Evolutionary conservation across 2,888 invertebrate genomes (phyloP), one percentile per base, ranked within the genome.

Genomic region (Amblyjoppa fuscipennis): DNA sequence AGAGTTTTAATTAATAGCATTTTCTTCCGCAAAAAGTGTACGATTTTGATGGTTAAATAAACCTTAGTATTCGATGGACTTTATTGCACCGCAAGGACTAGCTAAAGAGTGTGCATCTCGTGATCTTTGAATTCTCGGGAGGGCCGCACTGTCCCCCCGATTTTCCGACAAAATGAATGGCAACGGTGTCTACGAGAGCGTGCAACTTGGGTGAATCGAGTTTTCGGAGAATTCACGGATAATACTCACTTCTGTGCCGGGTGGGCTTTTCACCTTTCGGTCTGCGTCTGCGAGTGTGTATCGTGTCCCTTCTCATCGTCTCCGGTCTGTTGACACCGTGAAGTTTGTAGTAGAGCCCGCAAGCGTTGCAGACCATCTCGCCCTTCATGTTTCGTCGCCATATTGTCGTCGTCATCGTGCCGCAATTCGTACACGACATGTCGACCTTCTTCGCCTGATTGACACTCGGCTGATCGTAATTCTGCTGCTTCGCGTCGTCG

Each of bases 281-380:
- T 90, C 98, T 96, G 90, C 98, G 96, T 94, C 98, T 97, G 87
- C 99, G 95, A 82, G 98, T 98, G 94, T 99, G 99, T 91, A 99
- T 99, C 64, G 98, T 99, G 94, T 99, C 99, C 91, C 99, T 97
- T 90, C 98, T 96, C 99, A 99, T 99, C 83, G 98, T 98, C 90
- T 98, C 96, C 34, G 99, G 99, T 84, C 99, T 96, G 94, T 98
- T 98, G 77, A 98, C 97, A 88, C 98, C 98, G 95, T 99, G 99
- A 90, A 99, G 95, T 95, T 99, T 99, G 95, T 97, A 99, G 95
- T 99, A 99, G 53, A 99, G 96, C 0, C 99, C 99, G 94, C 99
- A 99, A 59, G 99, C 99, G 95, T 99, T 99, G 95, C 99, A 99
- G 84, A 99, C 99, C 96, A 99, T 99, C 95, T 99, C 99, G 2